These are phyloP conservation scores for Brachypteracias leptosomus DNA, from an alignment of 2,113 vertebrate species.

Conservation along the genomic window DNA sequence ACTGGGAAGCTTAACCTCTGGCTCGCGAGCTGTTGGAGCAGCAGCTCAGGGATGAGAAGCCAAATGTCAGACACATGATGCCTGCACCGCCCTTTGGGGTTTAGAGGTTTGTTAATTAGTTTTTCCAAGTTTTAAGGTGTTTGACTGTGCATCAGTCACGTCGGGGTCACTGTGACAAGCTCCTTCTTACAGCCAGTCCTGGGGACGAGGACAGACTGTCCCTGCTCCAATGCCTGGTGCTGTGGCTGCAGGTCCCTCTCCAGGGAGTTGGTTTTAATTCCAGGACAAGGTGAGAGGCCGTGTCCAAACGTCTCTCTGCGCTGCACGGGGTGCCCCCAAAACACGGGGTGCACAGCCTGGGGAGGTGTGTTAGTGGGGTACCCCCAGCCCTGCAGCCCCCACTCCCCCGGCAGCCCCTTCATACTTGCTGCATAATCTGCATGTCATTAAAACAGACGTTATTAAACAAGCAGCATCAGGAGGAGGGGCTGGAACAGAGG, in stretches of 20 bases:
- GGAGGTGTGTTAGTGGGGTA: neutral
- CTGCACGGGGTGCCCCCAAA: accelerated
- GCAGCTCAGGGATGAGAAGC: neutral
- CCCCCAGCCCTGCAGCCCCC: neutral
- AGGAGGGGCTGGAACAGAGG: too few relatives aligned
- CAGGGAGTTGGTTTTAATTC: neutral
- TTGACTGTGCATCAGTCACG: neutral
- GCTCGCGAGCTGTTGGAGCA: neutral
- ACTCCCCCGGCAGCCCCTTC: neutral
- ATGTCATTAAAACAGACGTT: accelerated
- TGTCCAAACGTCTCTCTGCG: neutral
- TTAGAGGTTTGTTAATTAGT: neutral
- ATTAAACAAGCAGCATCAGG: neutral
- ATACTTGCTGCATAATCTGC: neutral
- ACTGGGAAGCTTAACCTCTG: conserved; percentile 3
- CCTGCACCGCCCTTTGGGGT: neutral
- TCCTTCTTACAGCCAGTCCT: neutral
- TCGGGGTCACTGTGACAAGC: neutral
- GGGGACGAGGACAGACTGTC: neutral
- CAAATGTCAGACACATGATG: neutral
- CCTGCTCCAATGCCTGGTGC: neutral
- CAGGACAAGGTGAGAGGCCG: neutral
- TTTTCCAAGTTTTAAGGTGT: neutral
- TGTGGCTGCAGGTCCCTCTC: neutral
- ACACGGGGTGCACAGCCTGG: neutral